These are phyloP conservation scores for Mormyrus lacerda DNA, from an alignment of 2,113 vertebrate species.

Conservation along the genomic window DNA sequence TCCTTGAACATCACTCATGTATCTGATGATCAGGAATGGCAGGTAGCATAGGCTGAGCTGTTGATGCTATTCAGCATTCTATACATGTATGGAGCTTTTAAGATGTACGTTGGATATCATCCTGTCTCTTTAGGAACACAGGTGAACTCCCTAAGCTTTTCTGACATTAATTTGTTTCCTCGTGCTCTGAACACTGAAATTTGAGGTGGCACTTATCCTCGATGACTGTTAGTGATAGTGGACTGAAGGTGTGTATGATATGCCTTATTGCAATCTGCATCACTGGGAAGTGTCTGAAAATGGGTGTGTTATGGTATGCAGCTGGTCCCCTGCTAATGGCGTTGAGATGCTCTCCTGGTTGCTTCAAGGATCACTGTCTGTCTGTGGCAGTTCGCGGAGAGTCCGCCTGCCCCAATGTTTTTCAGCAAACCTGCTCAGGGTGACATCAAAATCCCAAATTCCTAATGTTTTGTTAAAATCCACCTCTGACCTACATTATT, in stretches of 20 bases:
- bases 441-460: conserved; percentile 19
- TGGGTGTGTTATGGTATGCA: neutral
- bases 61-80: neutral
- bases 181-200: neutral
- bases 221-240: neutral
- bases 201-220: neutral
- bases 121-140: neutral
- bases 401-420: neutral
- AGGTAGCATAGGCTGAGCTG: neutral
- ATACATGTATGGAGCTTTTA: neutral
- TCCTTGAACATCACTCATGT: neutral
- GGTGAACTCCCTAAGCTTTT: neutral
- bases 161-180: neutral
- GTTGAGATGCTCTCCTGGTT: neutral
- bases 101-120: neutral
- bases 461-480: conserved; percentile 29
- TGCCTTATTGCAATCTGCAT: neutral
- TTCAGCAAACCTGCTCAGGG: neutral
- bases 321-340: neutral
- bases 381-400: neutral
- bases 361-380: neutral
- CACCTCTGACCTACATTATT: conserved; percentile 33
- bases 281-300: neutral
- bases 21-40: neutral
- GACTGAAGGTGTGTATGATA: neutral